Conservation (phyloP, 2,888 invertebrate genomes). For the Abrostola triplasia region DNA sequence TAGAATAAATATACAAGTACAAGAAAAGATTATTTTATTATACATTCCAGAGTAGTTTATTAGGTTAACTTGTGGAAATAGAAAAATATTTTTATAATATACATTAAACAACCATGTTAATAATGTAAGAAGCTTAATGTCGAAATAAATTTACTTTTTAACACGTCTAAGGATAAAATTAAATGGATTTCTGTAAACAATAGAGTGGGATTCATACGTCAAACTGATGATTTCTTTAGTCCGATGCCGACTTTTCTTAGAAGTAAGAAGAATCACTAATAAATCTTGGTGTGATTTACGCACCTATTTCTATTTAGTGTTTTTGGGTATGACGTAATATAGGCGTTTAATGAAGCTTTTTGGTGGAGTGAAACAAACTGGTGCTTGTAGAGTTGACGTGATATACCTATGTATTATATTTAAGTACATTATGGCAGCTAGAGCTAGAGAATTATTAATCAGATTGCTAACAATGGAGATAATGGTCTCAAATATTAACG, state of each 20-base stretch:
- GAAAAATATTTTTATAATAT: conserved; percentile 36
- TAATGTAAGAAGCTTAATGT: conserved; percentile 50
- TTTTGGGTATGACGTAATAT: conserved; percentile 39
- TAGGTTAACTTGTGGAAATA: conserved; percentile 29
- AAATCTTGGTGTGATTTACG: conserved; percentile 52
- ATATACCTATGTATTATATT: too few species aligned
- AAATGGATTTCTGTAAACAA: conserved; percentile 51
- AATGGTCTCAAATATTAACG: conserved; percentile 1
- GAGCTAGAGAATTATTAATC: background rate
- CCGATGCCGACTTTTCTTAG: conserved; percentile 33
- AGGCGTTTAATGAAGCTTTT: conserved; percentile 34
- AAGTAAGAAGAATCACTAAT: conserved; percentile 38
- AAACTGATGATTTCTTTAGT: conserved; percentile 30
- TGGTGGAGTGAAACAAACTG: conserved; percentile 16
- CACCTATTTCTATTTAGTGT: conserved; percentile 35
- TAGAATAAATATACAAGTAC: conserved; percentile 37
- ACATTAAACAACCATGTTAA: conserved; percentile 46
- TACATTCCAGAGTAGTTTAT: conserved; percentile 33
- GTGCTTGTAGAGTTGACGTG: background rate
- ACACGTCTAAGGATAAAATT: conserved; percentile 44
- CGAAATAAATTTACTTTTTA: conserved; percentile 44
- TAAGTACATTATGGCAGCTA: too few species aligned
- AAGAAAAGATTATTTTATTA: conserved; percentile 44
- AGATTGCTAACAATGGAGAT: background rate
- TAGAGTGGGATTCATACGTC: conserved; percentile 34